These are phyloP conservation scores for Noctua fimbriata DNA, from an alignment of 2,888 invertebrate genomes.

Conservation along the genomic window DNA sequence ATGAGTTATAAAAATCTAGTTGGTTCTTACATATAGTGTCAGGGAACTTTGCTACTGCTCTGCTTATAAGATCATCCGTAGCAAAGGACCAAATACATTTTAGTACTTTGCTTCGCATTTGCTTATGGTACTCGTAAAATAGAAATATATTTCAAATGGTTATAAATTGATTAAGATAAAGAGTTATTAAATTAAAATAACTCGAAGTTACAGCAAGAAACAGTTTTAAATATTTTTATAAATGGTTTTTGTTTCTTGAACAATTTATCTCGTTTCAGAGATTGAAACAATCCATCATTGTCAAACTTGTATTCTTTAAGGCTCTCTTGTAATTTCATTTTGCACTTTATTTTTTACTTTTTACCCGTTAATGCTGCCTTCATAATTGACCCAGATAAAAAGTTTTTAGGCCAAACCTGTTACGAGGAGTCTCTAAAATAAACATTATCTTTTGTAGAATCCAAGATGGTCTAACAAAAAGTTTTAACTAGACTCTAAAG, in stretches of 20 bases:
- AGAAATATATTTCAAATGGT: not conserved
- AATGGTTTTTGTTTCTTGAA: constrained; percentile 17
- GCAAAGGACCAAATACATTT: not conserved
- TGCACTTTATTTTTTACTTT: constrained; percentile 31
- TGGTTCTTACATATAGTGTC: constrained; percentile 12
- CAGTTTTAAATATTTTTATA: not conserved
- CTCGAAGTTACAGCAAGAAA: not conserved
- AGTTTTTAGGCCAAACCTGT: not conserved
- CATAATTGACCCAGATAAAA: constrained; percentile 24
- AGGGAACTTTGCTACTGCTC: not conserved
- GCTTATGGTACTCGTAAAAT: not conserved
- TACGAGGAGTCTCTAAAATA: not conserved
- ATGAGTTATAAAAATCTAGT: constrained; percentile 44
- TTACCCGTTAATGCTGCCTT: constrained; percentile 26
- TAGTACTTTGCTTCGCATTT: too few relatives aligned
- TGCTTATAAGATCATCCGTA: constrained; percentile 13
- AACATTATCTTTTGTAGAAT: not conserved
- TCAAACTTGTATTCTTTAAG: constrained; percentile 46
- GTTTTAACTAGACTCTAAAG: constrained; percentile 5
- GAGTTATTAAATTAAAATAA: not conserved
- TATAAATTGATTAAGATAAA: not conserved
- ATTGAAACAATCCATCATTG: constrained; percentile 45
- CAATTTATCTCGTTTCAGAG: constrained; percentile 29
- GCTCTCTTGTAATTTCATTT: constrained; percentile 30
- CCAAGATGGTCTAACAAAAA: not conserved